phyloP scores from a whole-genome alignment of 2,113 vertebrate genomes.

The Labrus mixtus region DNA sequence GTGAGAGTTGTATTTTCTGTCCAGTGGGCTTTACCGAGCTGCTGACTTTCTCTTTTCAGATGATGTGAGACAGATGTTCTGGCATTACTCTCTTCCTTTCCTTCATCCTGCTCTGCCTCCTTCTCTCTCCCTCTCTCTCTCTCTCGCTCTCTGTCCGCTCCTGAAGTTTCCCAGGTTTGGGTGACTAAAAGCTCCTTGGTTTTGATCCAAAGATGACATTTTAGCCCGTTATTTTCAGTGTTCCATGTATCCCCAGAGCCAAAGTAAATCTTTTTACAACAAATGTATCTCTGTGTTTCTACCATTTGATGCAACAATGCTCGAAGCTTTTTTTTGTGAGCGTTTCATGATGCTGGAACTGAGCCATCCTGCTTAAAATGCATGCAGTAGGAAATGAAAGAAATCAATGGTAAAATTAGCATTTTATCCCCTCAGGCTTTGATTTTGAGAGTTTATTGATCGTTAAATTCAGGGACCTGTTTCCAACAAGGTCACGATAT shows the following conservation, averaged over 20 bases:
- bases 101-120: conserved; percentile 42
- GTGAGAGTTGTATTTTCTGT: conserved; percentile 57
- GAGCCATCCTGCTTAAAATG: conserved; percentile 24
- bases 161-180: conserved; percentile 64
- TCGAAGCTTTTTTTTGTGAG: conserved; percentile 24
- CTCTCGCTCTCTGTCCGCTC: conserved; percentile 47
- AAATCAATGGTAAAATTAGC: conserved; percentile 24
- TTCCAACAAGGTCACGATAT: conserved; percentile 39
- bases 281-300: conserved; percentile 22
- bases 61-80: conserved; percentile 83
- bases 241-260: conserved; percentile 36
- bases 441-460: conserved; percentile 11
- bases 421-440: conserved; percentile 13
- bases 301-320: conserved; percentile 32
- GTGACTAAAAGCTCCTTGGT: conserved; percentile 58
- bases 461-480: conserved; percentile 28
- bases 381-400: conserved; percentile 14
- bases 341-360: conserved; percentile 12
- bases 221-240: conserved; percentile 45
- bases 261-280: conserved; percentile 1
- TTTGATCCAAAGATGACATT: conserved; percentile 64
- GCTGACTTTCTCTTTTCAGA: conserved; percentile 78
- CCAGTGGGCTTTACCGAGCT: conserved; percentile 65
- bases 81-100: conserved; percentile 52
- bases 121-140: conserved; percentile 21